Evolutionary conservation across 2,113 vertebrate genomes (phyloP).

Genomic region (Brachionichthys hirsutus): DNA sequence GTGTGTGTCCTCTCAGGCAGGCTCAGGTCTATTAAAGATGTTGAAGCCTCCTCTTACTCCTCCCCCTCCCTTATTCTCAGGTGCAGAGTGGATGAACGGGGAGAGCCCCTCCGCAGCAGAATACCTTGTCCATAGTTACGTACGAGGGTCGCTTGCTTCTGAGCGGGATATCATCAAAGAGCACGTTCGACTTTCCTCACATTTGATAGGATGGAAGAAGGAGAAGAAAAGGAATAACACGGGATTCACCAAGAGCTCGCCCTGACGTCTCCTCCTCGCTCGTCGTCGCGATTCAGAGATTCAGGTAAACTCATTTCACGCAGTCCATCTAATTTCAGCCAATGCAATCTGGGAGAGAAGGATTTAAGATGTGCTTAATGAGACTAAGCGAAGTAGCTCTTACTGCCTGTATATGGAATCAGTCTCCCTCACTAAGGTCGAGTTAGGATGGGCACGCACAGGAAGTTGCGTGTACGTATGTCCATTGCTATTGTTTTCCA

Average conservation of each 20-base stretch:
- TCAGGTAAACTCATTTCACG: slow-evolving; percentile 37
- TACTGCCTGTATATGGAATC: not conserved
- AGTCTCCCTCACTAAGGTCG: too few species aligned
- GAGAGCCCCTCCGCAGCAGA: slow-evolving; percentile 3
- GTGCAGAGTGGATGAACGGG: not conserved
- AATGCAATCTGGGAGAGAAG: slow-evolving; percentile 48
- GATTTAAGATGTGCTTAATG: slow-evolving; percentile 48
- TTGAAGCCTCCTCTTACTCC: not conserved
- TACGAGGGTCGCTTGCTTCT: not conserved
- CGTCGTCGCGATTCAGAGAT: slow-evolving; percentile 12
- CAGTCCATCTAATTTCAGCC: slow-evolving; percentile 45
- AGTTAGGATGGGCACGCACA: too few species aligned
- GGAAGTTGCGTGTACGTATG: too few species aligned
- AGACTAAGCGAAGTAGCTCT: slow-evolving; percentile 14
- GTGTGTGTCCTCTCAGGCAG: not conserved
- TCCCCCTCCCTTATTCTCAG: not conserved
- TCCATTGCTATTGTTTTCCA: not conserved
- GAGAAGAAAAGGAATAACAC: not conserved
- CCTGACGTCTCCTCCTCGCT: slow-evolving; percentile 10
- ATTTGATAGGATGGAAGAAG: slow-evolving; percentile 2
- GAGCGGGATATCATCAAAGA: not conserved
- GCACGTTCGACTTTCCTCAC: not conserved
- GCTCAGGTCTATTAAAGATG: not conserved
- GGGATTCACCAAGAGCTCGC: slow-evolving; percentile 23
- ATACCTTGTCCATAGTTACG: not conserved